Conservation (phyloP, 2,113 vertebrate genomes). For the Petrocephalus microphthalmus region DNA sequence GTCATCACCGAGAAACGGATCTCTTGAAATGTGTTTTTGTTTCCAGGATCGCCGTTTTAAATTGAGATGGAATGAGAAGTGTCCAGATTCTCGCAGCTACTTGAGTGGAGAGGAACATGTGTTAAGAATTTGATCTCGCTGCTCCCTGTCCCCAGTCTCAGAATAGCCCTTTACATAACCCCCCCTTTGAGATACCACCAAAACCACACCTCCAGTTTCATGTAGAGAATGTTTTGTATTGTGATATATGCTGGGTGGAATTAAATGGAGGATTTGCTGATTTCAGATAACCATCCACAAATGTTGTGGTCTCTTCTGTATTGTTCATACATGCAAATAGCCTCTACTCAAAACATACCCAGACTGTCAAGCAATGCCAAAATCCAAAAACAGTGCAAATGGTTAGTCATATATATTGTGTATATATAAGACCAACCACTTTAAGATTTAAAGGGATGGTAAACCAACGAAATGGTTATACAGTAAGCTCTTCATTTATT, state of each 20-base stretch:
- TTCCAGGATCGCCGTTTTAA: background rate
- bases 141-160: background rate
- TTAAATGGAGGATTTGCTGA: background rate
- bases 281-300: background rate
- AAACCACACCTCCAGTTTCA: background rate
- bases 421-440: background rate
- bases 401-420: background rate
- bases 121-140: background rate
- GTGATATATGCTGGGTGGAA: background rate
- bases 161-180: background rate
- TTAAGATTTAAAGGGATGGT: background rate
- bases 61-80: background rate
- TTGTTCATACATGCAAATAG: background rate
- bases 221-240: background rate
- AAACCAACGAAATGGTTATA: background rate
- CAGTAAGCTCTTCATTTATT: background rate
- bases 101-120: background rate
- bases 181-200: background rate
- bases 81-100: background rate
- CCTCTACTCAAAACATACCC: background rate
- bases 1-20: background rate
- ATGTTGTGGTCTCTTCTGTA: background rate
- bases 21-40: slow-evolving; percentile 1
- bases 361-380: background rate
- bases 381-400: background rate